Base-by-base conservation (phyloP, 2,113 vertebrate genomes). In the Jaculus jaculus region DNA sequence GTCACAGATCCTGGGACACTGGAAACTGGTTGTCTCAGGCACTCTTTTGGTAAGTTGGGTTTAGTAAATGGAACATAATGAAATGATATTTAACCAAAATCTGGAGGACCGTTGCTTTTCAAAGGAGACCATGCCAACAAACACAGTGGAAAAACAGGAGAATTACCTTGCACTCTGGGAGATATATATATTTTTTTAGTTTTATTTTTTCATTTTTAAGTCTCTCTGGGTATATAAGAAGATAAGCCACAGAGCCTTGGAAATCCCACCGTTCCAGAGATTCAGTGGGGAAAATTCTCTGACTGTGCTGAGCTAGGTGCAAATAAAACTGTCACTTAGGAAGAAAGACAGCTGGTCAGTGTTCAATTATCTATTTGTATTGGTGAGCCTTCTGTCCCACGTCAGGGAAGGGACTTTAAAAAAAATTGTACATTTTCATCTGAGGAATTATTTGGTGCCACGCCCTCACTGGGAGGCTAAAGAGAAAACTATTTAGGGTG, bases 401-500 rank as follows among this genome's bases (percentile, higher is more conserved):
- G 79, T 86, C 94, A 93, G 89, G 69, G 75, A 47, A 83, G 47
- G 34, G 47, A 39, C 68, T 89, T 93, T 84, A 72, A 30, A 72
- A 81, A 90, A 87, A 95, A 95, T 85, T 79, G 47, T 88, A 84
- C 66, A 32, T 89, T 95, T 89, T 88, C 88, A 51, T 94, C n/a
- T 68, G 72, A 90, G 86, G 79, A 92, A 93, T 88, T 92, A 90
- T 42, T 78, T 95, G 58, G 30, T 89, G 65, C 47, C 51, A 30
- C 89, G 74, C 87, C 87, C 72, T 94, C 87, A 7, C 16, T 37
- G 61, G 58, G 83, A 95, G 68, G 73, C 90, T 87, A 83, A 92
- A 92, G 86, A 94, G 90, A 78, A 93, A 97, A 96, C 90, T 74
- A 72, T 93, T 91, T 85, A 37, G 80, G 47, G 81, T 98, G 96